These are phyloP conservation scores for Callopanchax toddi DNA, from an alignment of 2,113 vertebrate genomes.

Conservation along the genomic window DNA sequence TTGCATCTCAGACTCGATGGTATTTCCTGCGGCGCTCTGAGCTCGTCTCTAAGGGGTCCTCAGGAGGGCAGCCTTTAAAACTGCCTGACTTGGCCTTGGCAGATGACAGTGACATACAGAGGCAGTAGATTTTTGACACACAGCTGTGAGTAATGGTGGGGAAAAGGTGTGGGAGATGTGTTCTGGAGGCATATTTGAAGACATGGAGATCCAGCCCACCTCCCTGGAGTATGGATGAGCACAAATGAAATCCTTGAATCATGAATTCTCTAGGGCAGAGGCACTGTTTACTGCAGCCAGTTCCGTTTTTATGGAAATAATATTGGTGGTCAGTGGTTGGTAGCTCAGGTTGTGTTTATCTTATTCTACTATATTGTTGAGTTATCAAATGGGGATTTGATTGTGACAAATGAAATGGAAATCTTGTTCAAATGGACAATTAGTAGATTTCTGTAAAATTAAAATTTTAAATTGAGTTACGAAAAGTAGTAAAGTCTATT, in stretches of 20 bases:
- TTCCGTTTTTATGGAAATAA: constrained; percentile 58
- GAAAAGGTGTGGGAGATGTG: constrained; percentile 54
- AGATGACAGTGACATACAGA: constrained; percentile 57
- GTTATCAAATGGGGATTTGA: background rate
- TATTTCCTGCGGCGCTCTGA: constrained; percentile 57
- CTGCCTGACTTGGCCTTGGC: constrained; percentile 52
- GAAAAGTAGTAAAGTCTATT: no score
- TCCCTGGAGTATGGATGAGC: constrained; percentile 34
- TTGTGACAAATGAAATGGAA: background rate
- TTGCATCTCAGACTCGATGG: constrained; percentile 47
- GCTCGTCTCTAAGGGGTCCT: constrained; percentile 48
- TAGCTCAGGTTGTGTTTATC: constrained; percentile 44
- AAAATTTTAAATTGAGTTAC: no score
- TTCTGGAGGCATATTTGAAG: constrained; percentile 44
- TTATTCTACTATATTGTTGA: constrained; percentile 21
- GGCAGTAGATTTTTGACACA: constrained; percentile 43
- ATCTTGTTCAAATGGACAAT: no score
- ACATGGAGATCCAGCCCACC: constrained; percentile 42
- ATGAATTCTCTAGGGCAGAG: constrained; percentile 59
- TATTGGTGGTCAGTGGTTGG: constrained; percentile 54
- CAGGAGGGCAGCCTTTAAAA: constrained; percentile 48
- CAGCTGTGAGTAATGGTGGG: constrained; percentile 63
- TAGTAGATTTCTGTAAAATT: no score
- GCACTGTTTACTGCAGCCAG: constrained; percentile 44
- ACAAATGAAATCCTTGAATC: constrained; percentile 78